A percentile compares a stretch with the other conserved stretches of the same genome.
Evolutionary conservation across 2,113 vertebrate genomes (phyloP).

Genomic region (Carassius auratus): DNA sequence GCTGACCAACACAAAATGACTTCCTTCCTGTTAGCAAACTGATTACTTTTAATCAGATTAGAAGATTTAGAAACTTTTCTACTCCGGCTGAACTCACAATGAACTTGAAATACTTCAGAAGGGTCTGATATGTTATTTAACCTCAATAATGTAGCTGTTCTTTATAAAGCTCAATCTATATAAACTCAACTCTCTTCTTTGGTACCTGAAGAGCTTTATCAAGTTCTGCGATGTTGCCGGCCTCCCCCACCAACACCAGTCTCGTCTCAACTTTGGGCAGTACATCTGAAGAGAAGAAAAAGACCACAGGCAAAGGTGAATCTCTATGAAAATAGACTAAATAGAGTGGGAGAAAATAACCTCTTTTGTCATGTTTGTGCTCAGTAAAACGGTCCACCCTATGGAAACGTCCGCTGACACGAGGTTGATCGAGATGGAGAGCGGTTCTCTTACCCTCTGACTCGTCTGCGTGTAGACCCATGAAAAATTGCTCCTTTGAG

Average conservation of each 20-base stretch:
- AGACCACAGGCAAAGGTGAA: constrained; percentile 31
- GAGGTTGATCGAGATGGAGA: neutral
- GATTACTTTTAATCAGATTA: neutral
- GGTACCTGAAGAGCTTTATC: constrained; percentile 89
- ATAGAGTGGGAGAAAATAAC: neutral
- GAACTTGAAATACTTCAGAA: neutral
- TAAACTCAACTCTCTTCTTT: neutral
- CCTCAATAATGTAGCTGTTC: neutral
- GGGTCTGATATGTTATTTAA: neutral
- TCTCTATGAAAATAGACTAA: constrained; percentile 27
- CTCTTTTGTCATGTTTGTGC: constrained; percentile 4
- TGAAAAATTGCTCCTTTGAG: constrained; percentile 82
- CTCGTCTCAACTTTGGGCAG: constrained; percentile 90
- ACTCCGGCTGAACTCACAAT: neutral
- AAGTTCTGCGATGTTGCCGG: constrained; percentile 78
- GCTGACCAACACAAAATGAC: neutral
- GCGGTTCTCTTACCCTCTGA: constrained; percentile 79
- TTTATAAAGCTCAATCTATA: neutral
- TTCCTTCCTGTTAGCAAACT: constrained; percentile 8
- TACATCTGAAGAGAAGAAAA: constrained; percentile 77
- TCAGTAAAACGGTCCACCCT: neutral
- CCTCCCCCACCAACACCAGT: constrained; percentile 87
- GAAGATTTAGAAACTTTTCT: neutral
- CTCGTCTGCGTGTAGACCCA: constrained; percentile 70
- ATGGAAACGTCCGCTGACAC: neutral